Base-by-base conservation (phyloP, 2,888 invertebrate species). In the Byasa hedistus region DNA sequence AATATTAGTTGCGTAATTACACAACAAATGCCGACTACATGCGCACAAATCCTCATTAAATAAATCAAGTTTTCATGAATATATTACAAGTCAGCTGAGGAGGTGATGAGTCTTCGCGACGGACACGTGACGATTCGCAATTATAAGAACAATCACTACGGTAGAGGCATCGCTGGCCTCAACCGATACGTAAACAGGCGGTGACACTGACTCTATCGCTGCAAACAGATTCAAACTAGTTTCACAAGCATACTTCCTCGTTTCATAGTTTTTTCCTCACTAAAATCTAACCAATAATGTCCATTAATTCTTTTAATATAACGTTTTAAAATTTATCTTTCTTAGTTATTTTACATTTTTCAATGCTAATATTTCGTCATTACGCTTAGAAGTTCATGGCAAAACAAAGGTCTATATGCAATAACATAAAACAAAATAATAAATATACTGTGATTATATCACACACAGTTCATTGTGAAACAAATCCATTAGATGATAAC, bases 51-150 rank as follows among this genome's bases (percentile, higher is more conserved):
- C 71, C 74, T 77, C 74, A 78, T 78, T 77, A 76, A 77, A 76
- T 75, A 76, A 78, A 78, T 78, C 73, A 70, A 69, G 74, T 71
- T 74, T 51, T 71, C 62, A 71, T 72, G 70, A 74, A 70, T 69
- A 76, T 76, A 78, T 70, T 69, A 72, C 73, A 74, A 68, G 68
- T 68, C 65, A 58, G 69, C 65, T 61, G 22, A 36, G 52, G 21
- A 48, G 27, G 54, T n/a, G 27, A 21, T 19, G 70, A 66, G 76
- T 82, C 81, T 80, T 82, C 80, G 80, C n/a, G 69, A 39, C 64
- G 69, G 66, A 71, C 85, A 85, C 84, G 85, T 86, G 85, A 85
- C 79, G 69, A 70, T 71, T 74, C 74, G 72, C 75, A 79, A 81
- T 80, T 81, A 81, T 73, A 77, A 80, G 79, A 81, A 82, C 79